Evolutionary conservation across 53 echinoderm and acorn worm species (phyloP), one percentile per base, ranked within the genome.

Genomic region (Antedon mediterranea): DNA sequence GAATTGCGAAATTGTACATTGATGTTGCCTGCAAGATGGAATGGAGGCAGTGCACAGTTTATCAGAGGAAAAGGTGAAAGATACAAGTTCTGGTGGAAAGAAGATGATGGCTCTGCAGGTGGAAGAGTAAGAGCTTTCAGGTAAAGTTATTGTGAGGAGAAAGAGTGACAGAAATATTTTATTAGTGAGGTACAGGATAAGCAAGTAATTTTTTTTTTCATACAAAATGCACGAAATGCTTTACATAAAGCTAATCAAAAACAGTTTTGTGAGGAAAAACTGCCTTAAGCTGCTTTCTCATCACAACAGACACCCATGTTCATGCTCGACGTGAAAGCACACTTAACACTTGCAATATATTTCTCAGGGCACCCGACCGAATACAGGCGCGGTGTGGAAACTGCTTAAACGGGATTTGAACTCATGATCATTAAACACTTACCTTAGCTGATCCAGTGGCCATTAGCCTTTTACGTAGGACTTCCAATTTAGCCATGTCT

Each of bases 391-490:
- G n/a, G n/a, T n/a, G n/a, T n/a, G n/a, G n/a, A n/a, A n/a, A n/a
- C n/a, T n/a, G n/a, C n/a, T 71, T 71, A 20, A 27, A 43, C 28
- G 30, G 27, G 30, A 28, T 28, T 13, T 18, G 11, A 73, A 73
- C 13, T 28, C 8, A 32, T 37, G 11, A 37, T 11, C 37, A 37
- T 37, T 6, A 37, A 37, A 6, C 37, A 37, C 81, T 72, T 34
- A 90, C 93, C 88, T 93, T 91, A 3, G 87, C 89, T 72, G 91
- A 76, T 28, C 95, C 95, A 34, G 91, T 94, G 5, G 87, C 81
- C 30, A 91, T 71, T 29, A 91, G 83, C 31, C 87, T 91, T 73
- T 89, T 87, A 26, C 95, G 80, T 0, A 89, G 82, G 2, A 79
- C 84, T 71, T 87, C 83, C 31, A 91, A 82, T 72, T 91, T 91